Evolutionary conservation across 1,140 invertebrate genomes (phyloP).

Genomic region (Potamilus streckersoni): DNA sequence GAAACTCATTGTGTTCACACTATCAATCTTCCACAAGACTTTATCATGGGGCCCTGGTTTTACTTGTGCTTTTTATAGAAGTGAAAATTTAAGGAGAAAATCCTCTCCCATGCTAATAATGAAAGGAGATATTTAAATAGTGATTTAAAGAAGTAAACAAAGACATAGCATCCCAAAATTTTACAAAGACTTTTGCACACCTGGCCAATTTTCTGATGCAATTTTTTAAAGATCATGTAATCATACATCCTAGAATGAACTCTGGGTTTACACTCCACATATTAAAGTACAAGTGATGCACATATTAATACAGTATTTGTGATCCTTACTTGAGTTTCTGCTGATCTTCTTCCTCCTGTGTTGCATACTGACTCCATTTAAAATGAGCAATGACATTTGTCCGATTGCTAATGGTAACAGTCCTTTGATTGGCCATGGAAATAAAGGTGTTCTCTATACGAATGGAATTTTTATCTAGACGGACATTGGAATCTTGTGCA

Average conservation of each 20-base stretch:
- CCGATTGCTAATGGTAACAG: conserved; percentile 63
- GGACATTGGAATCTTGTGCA: conserved; percentile 64
- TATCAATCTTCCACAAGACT: too few relatives aligned
- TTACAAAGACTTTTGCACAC: too few relatives aligned
- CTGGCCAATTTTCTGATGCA: too few relatives aligned
- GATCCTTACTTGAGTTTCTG: conserved; percentile 56
- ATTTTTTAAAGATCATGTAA: too few relatives aligned
- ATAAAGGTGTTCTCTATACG: conserved; percentile 67
- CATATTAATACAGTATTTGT: conserved; percentile 6
- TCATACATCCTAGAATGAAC: not conserved
- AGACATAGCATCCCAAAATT: too few relatives aligned
- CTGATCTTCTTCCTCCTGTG: conserved; percentile 63
- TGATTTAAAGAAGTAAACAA: too few relatives aligned
- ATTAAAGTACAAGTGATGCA: conserved; percentile 7
- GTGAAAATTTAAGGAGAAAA: too few relatives aligned
- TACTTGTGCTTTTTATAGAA: too few relatives aligned
- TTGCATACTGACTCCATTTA: conserved; percentile 66
- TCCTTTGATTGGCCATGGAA: conserved; percentile 67
- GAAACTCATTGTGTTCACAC: too few relatives aligned
- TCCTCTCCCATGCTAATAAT: too few relatives aligned
- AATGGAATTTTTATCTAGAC: conserved; percentile 67
- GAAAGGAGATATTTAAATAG: too few relatives aligned
- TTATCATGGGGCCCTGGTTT: too few relatives aligned
- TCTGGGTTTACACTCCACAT: not conserved
- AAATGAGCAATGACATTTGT: conserved; percentile 66